Evolutionary conservation across 2,797 vertebrate species (phyloP), one percentile per base, ranked within the genome.

Genomic region (Rhodeus uyekii): DNA sequence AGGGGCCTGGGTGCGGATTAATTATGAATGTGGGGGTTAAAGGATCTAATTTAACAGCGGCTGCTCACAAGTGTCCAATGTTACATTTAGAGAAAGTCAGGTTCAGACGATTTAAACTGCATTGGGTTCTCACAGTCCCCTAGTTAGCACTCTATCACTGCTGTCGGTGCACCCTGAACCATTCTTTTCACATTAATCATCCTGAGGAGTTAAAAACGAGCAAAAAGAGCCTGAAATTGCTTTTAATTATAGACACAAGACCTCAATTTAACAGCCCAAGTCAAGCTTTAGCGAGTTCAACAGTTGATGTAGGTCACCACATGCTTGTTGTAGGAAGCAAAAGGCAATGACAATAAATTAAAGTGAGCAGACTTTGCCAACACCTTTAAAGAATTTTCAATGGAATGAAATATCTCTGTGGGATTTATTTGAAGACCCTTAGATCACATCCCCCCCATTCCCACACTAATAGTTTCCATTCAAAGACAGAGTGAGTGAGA

Each of bases 11-110:
- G 63, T 65, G 48, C 86, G 85, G 87, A 89, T 94, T 89, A 93
- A 95, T 94, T 92, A 93, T 92, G 86, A 72, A 93, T 92, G 89
- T 83, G 82, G 87, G n/a, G 89, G 90, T 89, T 89, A 91, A 92
- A 92, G 78, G 87, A 93, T 93, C 90, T 92, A 92, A 93, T 93
- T 93, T 90, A 90, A 90, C 89, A 78, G 86, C 84, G 78, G 86
- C 81, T 86, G 81, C 76, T 84, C 80, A 60, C 85, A 46, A 64
- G 55, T 78, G 61, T 77, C 64, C 74, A 63, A 84, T 42, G 77
- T 55, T 53, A 55, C 58, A 80, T 78, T 84, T 77, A 64, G 68
- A 85, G 63, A 78, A 72, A 85, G 67, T 34, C 64, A 71, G 36
- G 44, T 68, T 84, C 65, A 65, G 61, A 65, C 46, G 12, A 71